Conservation (phyloP, 2,113 vertebrate genomes). For the Fulmarus glacialis region DNA sequence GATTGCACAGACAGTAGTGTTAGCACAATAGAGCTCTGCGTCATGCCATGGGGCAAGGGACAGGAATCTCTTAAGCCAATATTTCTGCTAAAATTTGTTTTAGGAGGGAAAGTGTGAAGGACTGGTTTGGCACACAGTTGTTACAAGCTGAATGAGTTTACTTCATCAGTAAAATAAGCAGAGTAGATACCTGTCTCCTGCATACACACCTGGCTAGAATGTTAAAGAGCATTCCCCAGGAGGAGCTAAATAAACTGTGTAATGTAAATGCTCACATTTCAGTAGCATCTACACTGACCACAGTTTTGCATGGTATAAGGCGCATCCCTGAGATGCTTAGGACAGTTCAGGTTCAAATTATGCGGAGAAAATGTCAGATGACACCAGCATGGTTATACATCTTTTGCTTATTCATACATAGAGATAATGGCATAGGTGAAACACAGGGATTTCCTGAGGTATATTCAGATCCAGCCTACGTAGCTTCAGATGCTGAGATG, state of each 20-base stretch:
- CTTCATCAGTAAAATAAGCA: neutral
- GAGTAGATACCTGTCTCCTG: neutral
- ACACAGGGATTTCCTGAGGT: neutral
- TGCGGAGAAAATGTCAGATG: neutral
- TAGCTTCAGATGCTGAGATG: neutral
- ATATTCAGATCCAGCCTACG: neutral
- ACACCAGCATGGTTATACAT: neutral
- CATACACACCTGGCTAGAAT: neutral
- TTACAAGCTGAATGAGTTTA: neutral
- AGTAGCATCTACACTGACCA: neutral
- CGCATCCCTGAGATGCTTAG: neutral
- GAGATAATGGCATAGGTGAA: neutral
- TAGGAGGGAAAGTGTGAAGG: neutral
- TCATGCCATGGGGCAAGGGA: neutral
- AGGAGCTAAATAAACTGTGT: neutral
- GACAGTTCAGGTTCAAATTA: neutral
- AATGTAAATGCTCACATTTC: neutral
- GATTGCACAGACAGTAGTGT: neutral
- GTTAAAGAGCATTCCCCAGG: neutral
- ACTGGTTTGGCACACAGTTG: neutral
- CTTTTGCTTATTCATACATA: neutral
- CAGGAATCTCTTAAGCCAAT: neutral
- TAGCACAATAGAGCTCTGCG: neutral
- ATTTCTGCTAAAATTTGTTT: neutral
- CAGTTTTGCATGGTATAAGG: neutral